Base-by-base conservation (phyloP, 2,797 vertebrate species). In the Syngnathus rostellatus region DNA sequence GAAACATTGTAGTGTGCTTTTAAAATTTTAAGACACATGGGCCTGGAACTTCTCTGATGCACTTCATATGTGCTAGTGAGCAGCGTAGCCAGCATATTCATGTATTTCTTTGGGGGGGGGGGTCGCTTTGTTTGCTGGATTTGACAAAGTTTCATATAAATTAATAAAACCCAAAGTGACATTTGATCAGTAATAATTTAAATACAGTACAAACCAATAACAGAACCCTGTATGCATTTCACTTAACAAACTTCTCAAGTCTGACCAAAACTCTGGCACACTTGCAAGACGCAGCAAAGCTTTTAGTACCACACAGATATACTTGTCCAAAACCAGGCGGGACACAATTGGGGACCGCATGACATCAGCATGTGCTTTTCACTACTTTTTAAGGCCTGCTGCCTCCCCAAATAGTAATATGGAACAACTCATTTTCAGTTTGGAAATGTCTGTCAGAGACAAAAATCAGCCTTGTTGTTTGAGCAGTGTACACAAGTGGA, bases 181-280 rank as follows among this genome's bases (percentile, higher is more conserved):
- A 45, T 45, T 43, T 62, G 60, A 2, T 62, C 14, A 14, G 11
- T 45, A 43, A 62, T 45, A 25, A 9, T 39, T 60, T 40, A 61
- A 41, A 61, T 61, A 61, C 58, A 41, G 39, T 41, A 61, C 38
- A 40, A 41, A 61, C 25, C 16, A 58, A 16, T 58, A 58, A 39
- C 17, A 25, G 21, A 45, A 62, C 60, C 60, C 60, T 62, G 60
- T 58, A 58, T 7, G 14, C 6, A 14, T 45, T 46, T 45, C 41
- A 45, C 23, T 17, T 8, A 62, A 14, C 40, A 23, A 62, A 43
- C 12, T 41, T 25, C 39, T n/a, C 9, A 14, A 57, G 31, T 57
- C 54, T 14, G 12, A 37, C 54, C 54, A 57, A 57, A 37, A 57
- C 25, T 55, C 25, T 25, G 53, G 21, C 23, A 14, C 25, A 37